These are phyloP conservation scores for Nycticryphes semicollaris DNA, from an alignment of 2,113 vertebrate species.

Conservation along the genomic window DNA sequence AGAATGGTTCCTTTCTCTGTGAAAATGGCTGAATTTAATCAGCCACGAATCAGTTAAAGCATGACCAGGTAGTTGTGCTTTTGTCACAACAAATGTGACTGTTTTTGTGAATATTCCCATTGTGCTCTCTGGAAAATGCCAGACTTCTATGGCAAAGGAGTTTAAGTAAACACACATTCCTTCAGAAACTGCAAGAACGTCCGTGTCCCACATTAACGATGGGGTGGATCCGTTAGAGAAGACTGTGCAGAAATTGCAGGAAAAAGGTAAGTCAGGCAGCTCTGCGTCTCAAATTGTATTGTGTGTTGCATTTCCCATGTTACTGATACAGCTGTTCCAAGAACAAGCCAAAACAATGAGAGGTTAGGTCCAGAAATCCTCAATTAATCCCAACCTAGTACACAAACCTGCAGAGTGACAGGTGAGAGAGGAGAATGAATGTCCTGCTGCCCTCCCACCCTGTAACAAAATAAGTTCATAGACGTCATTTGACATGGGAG, in stretches of 20 bases:
- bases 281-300: not conserved
- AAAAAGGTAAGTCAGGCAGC: constrained; percentile 21
- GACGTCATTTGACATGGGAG: not conserved
- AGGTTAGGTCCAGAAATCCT: not conserved
- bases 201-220: not conserved
- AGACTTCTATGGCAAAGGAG: not conserved
- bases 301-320: not conserved
- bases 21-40: not conserved
- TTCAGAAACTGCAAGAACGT: not conserved
- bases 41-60: not conserved
- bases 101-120: not conserved
- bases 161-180: not conserved
- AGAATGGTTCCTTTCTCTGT: not conserved
- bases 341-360: not conserved
- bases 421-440: not conserved
- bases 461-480: not conserved
- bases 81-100: not conserved
- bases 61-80: not conserved
- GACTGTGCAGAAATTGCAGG: not conserved
- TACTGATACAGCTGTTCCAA: not conserved
- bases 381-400: not conserved
- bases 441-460: not conserved
- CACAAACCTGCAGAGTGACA: not conserved
- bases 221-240: not conserved
- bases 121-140: not conserved